phyloP scores from a whole-genome alignment of 2,888 invertebrate species.

The Pandemis heparana region DNA sequence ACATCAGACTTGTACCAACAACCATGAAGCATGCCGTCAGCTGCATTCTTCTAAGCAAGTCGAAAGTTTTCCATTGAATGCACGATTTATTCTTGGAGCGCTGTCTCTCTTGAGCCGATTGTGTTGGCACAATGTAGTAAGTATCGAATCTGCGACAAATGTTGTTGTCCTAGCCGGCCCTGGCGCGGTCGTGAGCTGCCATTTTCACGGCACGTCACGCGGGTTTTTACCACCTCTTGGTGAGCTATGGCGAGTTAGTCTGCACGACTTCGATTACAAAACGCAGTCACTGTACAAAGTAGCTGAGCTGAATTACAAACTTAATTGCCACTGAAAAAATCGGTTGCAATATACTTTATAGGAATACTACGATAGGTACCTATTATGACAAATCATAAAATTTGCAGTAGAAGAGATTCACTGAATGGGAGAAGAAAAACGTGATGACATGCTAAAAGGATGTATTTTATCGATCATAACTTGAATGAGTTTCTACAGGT shows the following conservation, averaged over 20 bases:
- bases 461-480: not conserved
- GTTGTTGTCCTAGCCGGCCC: constrained; percentile 59
- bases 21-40: not conserved
- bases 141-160: constrained; percentile 68
- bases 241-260: constrained; percentile 74
- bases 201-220: constrained; percentile 69
- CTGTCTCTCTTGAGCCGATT: constrained; percentile 20
- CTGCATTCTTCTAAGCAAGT: constrained; percentile 1
- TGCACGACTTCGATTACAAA: constrained; percentile 64
- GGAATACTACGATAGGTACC: not conserved
- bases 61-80: constrained; percentile 14
- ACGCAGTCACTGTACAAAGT: constrained; percentile 52
- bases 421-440: too few species aligned
- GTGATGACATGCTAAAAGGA: too few species aligned
- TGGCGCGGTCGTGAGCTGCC: constrained; percentile 70
- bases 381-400: too few species aligned
- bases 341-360: too few species aligned
- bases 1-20: not conserved
- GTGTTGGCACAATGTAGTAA: constrained; percentile 51
- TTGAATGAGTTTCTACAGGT: not conserved
- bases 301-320: constrained; percentile 38
- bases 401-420: too few species aligned
- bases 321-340: constrained; percentile 1
- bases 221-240: constrained; percentile 78
- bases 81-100: constrained; percentile 7